These are phyloP conservation scores for Archegozetes longisetosus DNA, from an alignment of 1,140 invertebrate species.

Conservation along the genomic window DNA sequence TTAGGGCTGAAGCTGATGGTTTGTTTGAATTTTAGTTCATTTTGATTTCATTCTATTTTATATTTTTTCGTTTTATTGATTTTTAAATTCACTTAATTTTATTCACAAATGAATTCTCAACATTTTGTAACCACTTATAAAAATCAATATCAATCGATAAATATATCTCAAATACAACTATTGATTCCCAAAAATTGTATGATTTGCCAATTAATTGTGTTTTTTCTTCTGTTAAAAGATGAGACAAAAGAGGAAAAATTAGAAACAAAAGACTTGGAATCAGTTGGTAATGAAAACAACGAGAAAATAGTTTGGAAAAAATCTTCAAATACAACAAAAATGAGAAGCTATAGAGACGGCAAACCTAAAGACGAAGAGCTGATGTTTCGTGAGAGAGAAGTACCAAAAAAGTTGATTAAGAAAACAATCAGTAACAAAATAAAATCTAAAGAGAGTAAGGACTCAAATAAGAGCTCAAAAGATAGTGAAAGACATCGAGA, in stretches of 20 bases:
- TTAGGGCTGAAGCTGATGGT: background rate
- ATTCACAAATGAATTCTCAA: too few species aligned
- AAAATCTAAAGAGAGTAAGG: background rate
- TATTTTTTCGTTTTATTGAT: too few species aligned
- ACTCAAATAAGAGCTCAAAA: background rate
- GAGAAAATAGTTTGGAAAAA: slow-evolving; percentile 46
- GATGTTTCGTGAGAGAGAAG: slow-evolving; percentile 21
- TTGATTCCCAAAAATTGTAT: background rate
- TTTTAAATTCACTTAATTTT: too few species aligned
- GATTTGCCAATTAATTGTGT: background rate
- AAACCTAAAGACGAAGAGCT: slow-evolving; percentile 28
- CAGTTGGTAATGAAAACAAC: background rate
- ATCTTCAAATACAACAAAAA: slow-evolving; percentile 56
- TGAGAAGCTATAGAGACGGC: slow-evolving; percentile 60
- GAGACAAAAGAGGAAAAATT: background rate
- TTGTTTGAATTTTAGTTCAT: too few species aligned
- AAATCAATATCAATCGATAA: background rate
- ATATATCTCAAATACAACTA: background rate
- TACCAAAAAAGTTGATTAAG: slow-evolving; percentile 15
- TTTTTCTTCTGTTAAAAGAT: background rate
- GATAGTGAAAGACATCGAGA: background rate
- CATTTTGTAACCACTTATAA: background rate
- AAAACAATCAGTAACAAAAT: background rate
- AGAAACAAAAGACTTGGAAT: background rate
- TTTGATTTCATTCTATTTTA: too few species aligned